Evolutionary conservation across 2,888 invertebrate species (phyloP).

Genomic region (Epiblema foenella): DNA sequence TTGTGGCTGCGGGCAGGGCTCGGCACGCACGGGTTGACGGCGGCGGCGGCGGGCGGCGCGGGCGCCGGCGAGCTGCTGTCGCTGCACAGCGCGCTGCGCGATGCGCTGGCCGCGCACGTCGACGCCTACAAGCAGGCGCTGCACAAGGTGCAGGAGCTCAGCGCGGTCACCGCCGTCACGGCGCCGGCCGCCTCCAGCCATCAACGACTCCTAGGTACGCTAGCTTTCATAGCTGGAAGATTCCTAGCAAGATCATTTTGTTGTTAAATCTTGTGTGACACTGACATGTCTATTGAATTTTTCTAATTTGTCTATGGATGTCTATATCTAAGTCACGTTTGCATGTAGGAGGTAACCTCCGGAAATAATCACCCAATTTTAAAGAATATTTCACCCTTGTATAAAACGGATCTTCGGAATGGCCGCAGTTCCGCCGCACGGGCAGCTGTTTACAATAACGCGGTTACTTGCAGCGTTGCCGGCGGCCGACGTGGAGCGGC

Average conservation of each 20-base stretch:
- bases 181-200: slow-evolving; percentile 95
- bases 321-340: too few relatives aligned
- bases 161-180: slow-evolving; percentile 83
- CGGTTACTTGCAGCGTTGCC: slow-evolving; percentile 84
- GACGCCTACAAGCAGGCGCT: slow-evolving; percentile 94
- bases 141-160: slow-evolving; percentile 82
- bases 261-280: too few relatives aligned
- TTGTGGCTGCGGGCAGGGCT: slow-evolving; percentile 80
- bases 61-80: slow-evolving; percentile 87
- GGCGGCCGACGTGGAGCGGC: slow-evolving; percentile 94
- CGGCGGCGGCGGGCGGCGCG: slow-evolving; percentile 71
- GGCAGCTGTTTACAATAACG: too few relatives aligned
- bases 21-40: slow-evolving; percentile 93
- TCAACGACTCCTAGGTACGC: slow-evolving; percentile 88
- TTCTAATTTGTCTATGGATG: too few relatives aligned
- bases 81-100: slow-evolving; percentile 92
- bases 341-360: too few relatives aligned
- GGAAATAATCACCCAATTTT: too few relatives aligned
- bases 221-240: too few relatives aligned
- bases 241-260: too few relatives aligned
- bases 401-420: too few relatives aligned
- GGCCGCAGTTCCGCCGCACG: too few relatives aligned
- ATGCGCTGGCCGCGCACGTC: slow-evolving; percentile 92
- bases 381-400: too few relatives aligned
- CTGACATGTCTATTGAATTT: too few relatives aligned